Evolutionary conservation across 30 jellyfish, hydroid and myxozoan genomes (phyloP).

Genomic region (Clytia hemisphaerica): DNA sequence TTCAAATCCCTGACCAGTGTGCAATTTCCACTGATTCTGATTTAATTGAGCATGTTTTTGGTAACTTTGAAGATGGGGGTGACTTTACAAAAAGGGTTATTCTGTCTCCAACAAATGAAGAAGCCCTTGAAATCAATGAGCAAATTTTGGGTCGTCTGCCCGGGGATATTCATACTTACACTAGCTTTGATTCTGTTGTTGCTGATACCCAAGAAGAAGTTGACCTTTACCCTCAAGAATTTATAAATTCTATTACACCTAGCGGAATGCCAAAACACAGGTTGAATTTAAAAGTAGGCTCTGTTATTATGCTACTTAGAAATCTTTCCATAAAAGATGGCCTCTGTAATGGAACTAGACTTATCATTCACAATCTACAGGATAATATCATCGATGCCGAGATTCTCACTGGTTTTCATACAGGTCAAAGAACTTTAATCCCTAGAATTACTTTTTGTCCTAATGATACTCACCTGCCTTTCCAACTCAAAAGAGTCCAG

Average conservation of each 20-base stretch:
- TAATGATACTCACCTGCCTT: neutral
- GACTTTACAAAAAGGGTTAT: no score
- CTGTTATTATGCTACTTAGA: slow-evolving; percentile 2
- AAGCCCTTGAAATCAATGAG: neutral
- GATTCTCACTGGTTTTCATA: neutral
- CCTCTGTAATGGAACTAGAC: slow-evolving; percentile 33
- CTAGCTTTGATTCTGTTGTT: slow-evolving; percentile 13
- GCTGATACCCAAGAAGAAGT: no score
- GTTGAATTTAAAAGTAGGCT: slow-evolving; percentile 10
- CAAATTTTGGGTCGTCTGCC: neutral
- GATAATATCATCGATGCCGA: neutral
- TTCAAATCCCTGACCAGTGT: no score
- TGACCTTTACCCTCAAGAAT: no score
- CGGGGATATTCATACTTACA: slow-evolving; percentile 1
- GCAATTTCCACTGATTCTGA: no score
- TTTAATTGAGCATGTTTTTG: no score
- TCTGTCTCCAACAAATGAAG: neutral
- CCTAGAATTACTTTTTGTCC: neutral
- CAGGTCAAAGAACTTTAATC: neutral
- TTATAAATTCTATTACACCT: neutral
- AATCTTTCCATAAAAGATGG: slow-evolving; percentile 20
- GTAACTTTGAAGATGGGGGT: no score
- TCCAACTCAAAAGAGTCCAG: neutral
- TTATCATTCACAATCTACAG: slow-evolving; percentile 4
- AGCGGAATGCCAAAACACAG: slow-evolving; percentile 3